Percentiles rank a stretch among this genome's conserved stretches.
These are phyloP conservation scores for Panopea generosa DNA, from an alignment of 2,888 invertebrate species.

Conservation along the genomic window DNA sequence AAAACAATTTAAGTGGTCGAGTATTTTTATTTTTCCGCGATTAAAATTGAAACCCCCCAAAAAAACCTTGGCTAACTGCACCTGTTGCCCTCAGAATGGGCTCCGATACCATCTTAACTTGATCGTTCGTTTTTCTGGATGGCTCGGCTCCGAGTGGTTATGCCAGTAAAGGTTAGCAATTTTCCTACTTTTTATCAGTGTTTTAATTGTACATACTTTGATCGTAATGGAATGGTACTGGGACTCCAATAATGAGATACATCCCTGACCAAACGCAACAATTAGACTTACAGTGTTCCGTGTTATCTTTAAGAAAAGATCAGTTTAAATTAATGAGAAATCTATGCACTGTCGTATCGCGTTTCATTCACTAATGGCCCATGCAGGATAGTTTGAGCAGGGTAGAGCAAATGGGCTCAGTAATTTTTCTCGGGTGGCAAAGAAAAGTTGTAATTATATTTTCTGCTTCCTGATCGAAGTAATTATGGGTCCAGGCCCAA, in stretches of 20 bases:
- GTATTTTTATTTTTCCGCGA: too few relatives aligned
- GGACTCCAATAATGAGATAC: conserved; percentile 17
- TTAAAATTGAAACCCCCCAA: too few relatives aligned
- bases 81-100: conserved; percentile 8
- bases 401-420: conserved; percentile 1
- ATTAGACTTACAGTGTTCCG: conserved; percentile 25
- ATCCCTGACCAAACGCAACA: conserved; percentile 13
- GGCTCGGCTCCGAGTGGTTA: conserved; percentile 8
- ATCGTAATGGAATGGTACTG: conserved; percentile 15
- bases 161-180: conserved; percentile 13
- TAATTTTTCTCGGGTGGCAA: conserved; percentile 23
- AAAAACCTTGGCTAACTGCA: not conserved
- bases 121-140: conserved; percentile 13
- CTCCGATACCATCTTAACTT: conserved; percentile 26
- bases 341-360: conserved; percentile 4
- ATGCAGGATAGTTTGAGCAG: conserved; percentile 9
- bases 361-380: conserved; percentile 26
- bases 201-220: conserved; percentile 41
- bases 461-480: not conserved
- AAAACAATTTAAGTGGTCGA: conserved; percentile 22
- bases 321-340: conserved; percentile 48
- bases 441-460: conserved; percentile 32
- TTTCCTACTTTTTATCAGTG: conserved; percentile 15
- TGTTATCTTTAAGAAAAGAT: conserved; percentile 44
- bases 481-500: not conserved